Percentiles rank a stretch among this genome's conserved stretches.
phyloP scores from a whole-genome alignment of 1,140 invertebrate genomes.

The Magallana ariakensis region DNA sequence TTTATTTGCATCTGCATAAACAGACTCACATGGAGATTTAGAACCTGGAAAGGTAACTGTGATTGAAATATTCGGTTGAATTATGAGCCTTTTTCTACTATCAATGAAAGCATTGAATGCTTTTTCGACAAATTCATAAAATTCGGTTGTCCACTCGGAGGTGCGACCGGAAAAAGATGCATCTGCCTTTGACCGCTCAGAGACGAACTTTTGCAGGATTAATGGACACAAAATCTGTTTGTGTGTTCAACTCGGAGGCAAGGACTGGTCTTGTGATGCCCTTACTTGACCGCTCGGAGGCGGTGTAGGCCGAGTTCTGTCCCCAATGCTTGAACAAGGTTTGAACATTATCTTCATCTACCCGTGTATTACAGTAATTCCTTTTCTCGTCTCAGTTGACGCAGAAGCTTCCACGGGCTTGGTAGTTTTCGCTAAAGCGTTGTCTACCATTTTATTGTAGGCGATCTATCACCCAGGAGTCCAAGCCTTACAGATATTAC shows the following conservation, averaged over 20 bases:
- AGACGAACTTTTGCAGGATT: background rate
- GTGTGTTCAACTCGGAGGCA: background rate
- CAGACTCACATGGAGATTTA: background rate
- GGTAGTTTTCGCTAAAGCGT: background rate
- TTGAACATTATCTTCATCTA: background rate
- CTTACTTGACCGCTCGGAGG: background rate
- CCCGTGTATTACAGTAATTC: too few species aligned
- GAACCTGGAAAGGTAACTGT: background rate
- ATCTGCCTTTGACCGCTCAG: background rate
- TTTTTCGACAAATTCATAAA: background rate
- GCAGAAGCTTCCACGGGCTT: background rate
- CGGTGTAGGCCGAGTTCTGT: too few species aligned
- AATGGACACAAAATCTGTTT: background rate
- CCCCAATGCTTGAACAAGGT: background rate
- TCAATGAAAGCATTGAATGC: slow-evolving; percentile 14
- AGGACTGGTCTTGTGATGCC: background rate
- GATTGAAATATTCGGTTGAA: background rate
- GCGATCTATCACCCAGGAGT: background rate
- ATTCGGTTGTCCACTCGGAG: background rate
- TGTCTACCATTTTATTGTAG: background rate
- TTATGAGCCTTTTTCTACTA: background rate
- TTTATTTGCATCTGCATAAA: background rate
- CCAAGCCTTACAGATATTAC: background rate
- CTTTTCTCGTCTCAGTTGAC: background rate
- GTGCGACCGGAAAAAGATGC: background rate